phyloP scores from a whole-genome alignment of 2,113 vertebrate species.

The Cranoglanis bouderius region DNA sequence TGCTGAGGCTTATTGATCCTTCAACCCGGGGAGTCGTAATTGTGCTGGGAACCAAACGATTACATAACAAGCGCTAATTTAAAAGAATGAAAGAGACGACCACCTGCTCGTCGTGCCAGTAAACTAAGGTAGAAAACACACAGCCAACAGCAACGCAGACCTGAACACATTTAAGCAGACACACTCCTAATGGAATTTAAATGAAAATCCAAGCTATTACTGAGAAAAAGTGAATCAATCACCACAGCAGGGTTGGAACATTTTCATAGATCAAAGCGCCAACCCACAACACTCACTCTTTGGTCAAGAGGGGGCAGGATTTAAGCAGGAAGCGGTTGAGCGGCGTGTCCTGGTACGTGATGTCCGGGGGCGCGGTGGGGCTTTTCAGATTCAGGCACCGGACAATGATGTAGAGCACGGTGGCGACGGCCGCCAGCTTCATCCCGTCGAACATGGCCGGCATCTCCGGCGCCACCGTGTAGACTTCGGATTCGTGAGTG shows the following conservation, averaged over 20 bases:
- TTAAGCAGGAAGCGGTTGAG: conserved; percentile 90
- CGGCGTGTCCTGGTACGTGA: conserved; percentile 89
- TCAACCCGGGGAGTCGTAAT: conserved; percentile 10
- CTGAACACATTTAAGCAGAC: background rate
- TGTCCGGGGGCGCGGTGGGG: conserved; percentile 89
- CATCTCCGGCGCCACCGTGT: conserved; percentile 84
- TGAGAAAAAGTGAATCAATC: conserved; percentile 21
- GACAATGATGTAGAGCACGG: conserved; percentile 90
- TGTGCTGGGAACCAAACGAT: conserved; percentile 48
- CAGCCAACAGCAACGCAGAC: background rate
- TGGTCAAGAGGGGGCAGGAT: conserved; percentile 93
- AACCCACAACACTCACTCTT: conserved; percentile 86
- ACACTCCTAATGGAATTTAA: conserved; percentile 18
- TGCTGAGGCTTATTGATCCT: conserved; percentile 11
- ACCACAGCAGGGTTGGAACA: background rate
- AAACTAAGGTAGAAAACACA: background rate
- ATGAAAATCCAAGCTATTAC: background rate
- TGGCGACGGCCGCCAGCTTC: conserved; percentile 93
- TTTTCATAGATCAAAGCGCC: background rate
- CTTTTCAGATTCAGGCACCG: conserved; percentile 96
- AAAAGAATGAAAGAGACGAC: conserved; percentile 13
- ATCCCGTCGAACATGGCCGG: conserved; percentile 95
- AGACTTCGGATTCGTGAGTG: conserved; percentile 67
- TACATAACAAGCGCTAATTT: conserved; percentile 46
- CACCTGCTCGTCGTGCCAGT: too few relatives aligned